phyloP scores from a whole-genome alignment of 1,140 invertebrate species.

The Whitmania pigra region DNA sequence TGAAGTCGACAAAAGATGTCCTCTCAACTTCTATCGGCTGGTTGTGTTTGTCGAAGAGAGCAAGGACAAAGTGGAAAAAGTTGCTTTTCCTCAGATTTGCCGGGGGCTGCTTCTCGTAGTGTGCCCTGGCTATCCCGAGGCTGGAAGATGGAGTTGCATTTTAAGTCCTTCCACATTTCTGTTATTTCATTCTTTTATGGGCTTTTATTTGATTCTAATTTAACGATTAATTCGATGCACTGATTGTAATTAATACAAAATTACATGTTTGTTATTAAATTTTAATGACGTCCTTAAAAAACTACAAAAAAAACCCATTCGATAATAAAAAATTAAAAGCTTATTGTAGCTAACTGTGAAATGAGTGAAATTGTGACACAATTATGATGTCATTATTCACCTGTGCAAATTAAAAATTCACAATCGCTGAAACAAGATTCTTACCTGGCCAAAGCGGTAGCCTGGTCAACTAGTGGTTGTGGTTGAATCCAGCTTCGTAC shows the following conservation, averaged over 20 bases:
- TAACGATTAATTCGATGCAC: background rate
- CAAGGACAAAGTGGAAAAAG: constrained; percentile 99
- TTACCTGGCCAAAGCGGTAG: constrained; percentile 1
- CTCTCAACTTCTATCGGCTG: constrained; percentile 96
- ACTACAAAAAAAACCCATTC: no score
- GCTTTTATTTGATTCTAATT: background rate
- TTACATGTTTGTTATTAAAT: no score
- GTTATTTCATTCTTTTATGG: background rate
- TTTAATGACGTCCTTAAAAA: no score
- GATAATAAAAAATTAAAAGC: no score
- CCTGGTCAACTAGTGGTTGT: background rate
- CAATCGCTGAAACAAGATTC: no score
- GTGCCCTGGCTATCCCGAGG: constrained; percentile 79
- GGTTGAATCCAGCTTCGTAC: background rate
- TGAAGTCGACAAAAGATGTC: constrained; percentile 95
- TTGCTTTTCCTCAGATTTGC: constrained; percentile 97
- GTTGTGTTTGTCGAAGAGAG: constrained; percentile 85
- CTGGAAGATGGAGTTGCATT: constrained; percentile 39
- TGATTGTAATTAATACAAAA: background rate
- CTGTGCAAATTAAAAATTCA: no score
- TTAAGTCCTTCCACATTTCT: background rate
- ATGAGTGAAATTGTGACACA: background rate
- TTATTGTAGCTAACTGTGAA: no score
- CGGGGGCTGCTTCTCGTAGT: constrained; percentile 98
- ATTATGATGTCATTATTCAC: background rate